Evolutionary conservation across 2,113 vertebrate species (phyloP), one percentile per base, ranked within the genome.

Genomic region (Lipophrys pholis): DNA sequence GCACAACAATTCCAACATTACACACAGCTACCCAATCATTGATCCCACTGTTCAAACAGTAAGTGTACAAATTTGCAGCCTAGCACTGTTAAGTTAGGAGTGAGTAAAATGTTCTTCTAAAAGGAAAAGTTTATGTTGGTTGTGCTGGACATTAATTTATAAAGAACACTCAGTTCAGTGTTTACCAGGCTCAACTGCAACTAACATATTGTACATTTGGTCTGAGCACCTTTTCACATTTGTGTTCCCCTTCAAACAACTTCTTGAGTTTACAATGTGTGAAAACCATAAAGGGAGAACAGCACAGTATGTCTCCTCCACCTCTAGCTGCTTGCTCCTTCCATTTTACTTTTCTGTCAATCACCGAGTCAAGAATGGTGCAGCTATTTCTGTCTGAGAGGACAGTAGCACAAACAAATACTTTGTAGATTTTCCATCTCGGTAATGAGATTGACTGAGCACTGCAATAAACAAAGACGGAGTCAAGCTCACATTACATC

Each of bases 351-450:
- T n/a, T 36, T 2, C 17, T n/a, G 49, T 55, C 40, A 60, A 38
- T 50, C 57, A 42, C 21, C 15, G 39, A 3, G 14, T 35, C 61
- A 40, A 66, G 15, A 78, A 64, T 51, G 46, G 17, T 41, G 11
- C 39, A 49, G 72, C 50, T 55, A 56, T 61, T 52, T 61, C 50
- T 66, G 41, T 15, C 15, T n/a, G 39, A 55, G 53, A 45, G 57
- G 21, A 81, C 21, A 51, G n/a, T 16, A 62, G 45, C 8, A 59
- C 55, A 69, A 57, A 65, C 66, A 69, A 52, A 40, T 14, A 36
- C 41, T 56, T 65, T 21, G n/a, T 14, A 35, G 10, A n/a, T 50
- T 30, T 56, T 53, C 40, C 8, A 41, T 1, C 4, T 36, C 2
- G 16, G 50, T 39, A 43, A 48, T 63, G 11, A 45, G 1, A 50